Conservation (phyloP, 1,140 invertebrate genomes). For the Wiebesia pumilae region DNA sequence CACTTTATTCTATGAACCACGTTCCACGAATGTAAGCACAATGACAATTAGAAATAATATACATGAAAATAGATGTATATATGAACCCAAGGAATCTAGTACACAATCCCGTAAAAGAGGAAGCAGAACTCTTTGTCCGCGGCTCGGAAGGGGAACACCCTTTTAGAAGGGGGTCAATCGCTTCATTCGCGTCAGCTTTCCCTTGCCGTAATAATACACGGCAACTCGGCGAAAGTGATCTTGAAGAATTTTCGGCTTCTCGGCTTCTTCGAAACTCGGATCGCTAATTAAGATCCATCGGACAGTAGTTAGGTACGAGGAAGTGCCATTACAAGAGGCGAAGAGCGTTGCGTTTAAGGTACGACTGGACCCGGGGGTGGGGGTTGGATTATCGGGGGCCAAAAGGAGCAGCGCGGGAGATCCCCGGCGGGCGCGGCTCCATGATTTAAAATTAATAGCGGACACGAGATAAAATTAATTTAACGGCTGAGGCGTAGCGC, state of each 20-base stretch:
- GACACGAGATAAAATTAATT: conserved; percentile 76
- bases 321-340: no score
- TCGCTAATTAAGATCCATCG: no score
- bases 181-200: not conserved
- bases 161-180: not conserved
- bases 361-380: not conserved
- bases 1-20: not conserved
- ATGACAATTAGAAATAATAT: conserved; percentile 7
- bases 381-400: not conserved
- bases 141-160: not conserved
- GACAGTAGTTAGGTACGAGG: no score
- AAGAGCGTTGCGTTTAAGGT: no score
- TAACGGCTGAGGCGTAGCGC: conserved; percentile 64
- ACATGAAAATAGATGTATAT: not conserved
- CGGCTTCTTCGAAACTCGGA: no score
- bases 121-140: not conserved
- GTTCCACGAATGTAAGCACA: not conserved
- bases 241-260: no score
- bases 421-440: not conserved
- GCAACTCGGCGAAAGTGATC: no score
- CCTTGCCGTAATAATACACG: no score
- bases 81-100: not conserved
- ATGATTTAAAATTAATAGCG: conserved; percentile 69
- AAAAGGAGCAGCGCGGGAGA: not conserved
- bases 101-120: no score